Base-by-base conservation (phyloP, 1,140 invertebrate species). In the Bombus confusus region DNA sequence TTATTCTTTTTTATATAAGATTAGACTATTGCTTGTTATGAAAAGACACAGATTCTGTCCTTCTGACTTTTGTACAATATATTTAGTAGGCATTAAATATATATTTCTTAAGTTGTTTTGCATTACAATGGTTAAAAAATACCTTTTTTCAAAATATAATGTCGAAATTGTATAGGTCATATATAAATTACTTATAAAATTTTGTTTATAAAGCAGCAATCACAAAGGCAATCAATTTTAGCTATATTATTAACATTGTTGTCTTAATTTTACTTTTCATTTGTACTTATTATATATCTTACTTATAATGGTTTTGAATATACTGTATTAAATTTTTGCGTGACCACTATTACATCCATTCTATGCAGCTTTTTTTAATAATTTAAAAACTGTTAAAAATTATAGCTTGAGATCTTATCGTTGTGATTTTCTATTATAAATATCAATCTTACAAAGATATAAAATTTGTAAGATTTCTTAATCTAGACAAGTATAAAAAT, bases 221-320 rank as follows among this genome's bases (percentile, higher is more conserved):
- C 52, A 39, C 41, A 72, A 85, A 85, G 83, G 83, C 83, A 80
- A 62, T 84, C n/a, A 69, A 79, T 84, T 66, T 47, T 52, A 37
- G 41, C 62, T 76, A 68, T 83, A 82, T 66, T 66, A 77, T n/a
- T 84, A 84, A 66, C 28, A 80, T 4, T 62, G 62, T 25, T 72
- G 22, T 52, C 31, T 62, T 85, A 85, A 52, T 34, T 57, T 85
- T 57, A 85, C 28, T 74, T 83, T 83, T 41, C 71, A 80, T 88
- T 89, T 89, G 87, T 88, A 89, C 87, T 89, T 89, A 89, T 76
- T 76, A 62, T 79, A 57, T 85, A 87, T 39, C 12, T 89, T 75
- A 88, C 37, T 69, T 75, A 18, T 78, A 74, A 43, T 72, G 5
- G 39, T 75, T n/a, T n/a, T 34, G 76, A 75, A 79, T 82, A 73